Base-by-base conservation (phyloP, 2,113 vertebrate genomes). In the Coptodon bakossiorum region DNA sequence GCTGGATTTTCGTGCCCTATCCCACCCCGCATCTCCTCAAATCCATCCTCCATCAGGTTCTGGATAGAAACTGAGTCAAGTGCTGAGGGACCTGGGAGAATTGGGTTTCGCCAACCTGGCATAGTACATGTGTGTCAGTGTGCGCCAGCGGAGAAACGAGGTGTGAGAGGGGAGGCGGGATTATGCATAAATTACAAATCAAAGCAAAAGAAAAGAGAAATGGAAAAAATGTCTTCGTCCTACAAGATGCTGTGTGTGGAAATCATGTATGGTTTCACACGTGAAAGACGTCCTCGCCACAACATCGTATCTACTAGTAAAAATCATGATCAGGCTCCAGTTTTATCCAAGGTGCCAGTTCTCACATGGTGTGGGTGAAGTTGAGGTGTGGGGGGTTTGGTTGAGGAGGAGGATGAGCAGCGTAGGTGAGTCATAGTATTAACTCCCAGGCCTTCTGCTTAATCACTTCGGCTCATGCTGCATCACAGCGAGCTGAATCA, bases 401-500 rank as follows among this genome's bases (percentile, higher is more conserved):
- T 52, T 12, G 40, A 78, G 63, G 63, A 40, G 66, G 82, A 45
- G 19, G 73, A 78, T n/a, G 50, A 80, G 88, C 31, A 31, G 76
- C 50, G 83, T 92, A 92, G 90, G 92, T 94, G 94, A 94, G 91
- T 94, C 93, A 92, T 43, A 71, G 90, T 83, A 85, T 92, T 86
- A 91, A 92, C 92, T 94, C 86, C 66, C 80, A 45, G 92, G 93
- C 86, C 86, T 90, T 93, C 81, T 89, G 92, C 89, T 90, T 94
- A 90, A 94, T 94, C 88, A 92, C 86, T 88, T 89, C 87, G 59
- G 93, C 89, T 92, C 92, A 88, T 59, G 89, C 90, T 85, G 90
- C 91, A 71, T 90, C 88, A 92, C 92, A 85, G 91, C n/a, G 13
- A 89, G 90, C 88, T 94, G 95, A 95, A 91, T 96, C 95, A 95